Evolutionary conservation across 1,140 invertebrate genomes (phyloP).

Genomic region (Drosophila ercepeae): DNA sequence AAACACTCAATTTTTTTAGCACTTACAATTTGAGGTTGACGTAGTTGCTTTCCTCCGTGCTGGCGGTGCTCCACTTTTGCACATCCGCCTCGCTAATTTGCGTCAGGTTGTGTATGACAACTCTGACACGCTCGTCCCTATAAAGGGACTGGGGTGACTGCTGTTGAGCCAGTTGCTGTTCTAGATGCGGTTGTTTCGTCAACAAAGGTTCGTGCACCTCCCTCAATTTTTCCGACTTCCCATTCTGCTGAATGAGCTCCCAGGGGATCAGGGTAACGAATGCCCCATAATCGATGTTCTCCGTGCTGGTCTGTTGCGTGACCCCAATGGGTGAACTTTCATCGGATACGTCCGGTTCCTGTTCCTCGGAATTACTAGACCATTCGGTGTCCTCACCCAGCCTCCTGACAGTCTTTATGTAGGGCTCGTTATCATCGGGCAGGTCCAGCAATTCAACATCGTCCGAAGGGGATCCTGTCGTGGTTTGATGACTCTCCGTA

Average conservation of each 20-base stretch:
- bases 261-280: constrained; percentile 74
- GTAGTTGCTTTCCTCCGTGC: constrained; percentile 56
- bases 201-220: constrained; percentile 65
- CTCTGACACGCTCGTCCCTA: constrained; percentile 70
- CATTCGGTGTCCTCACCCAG: constrained; percentile 59
- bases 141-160: constrained; percentile 37
- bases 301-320: constrained; percentile 29
- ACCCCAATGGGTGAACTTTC: constrained; percentile 24
- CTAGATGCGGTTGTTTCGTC: constrained; percentile 53
- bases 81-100: constrained; percentile 78
- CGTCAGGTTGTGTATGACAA: constrained; percentile 84
- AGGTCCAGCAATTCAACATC: constrained; percentile 76
- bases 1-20: background rate
- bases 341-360: constrained; percentile 3
- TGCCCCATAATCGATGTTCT: constrained; percentile 61
- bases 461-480: constrained; percentile 42
- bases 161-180: constrained; percentile 21
- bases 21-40: constrained; percentile 81
- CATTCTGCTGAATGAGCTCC: constrained; percentile 77
- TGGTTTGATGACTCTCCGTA: constrained; percentile 13
- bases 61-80: constrained; percentile 58
- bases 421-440: constrained; percentile 43
- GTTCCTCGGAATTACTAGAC: constrained; percentile 59
- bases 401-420: constrained; percentile 51
- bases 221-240: constrained; percentile 72